Evolutionary conservation across 2,113 vertebrate genomes (phyloP).

Genomic region (Pluvialis apricaria): DNA sequence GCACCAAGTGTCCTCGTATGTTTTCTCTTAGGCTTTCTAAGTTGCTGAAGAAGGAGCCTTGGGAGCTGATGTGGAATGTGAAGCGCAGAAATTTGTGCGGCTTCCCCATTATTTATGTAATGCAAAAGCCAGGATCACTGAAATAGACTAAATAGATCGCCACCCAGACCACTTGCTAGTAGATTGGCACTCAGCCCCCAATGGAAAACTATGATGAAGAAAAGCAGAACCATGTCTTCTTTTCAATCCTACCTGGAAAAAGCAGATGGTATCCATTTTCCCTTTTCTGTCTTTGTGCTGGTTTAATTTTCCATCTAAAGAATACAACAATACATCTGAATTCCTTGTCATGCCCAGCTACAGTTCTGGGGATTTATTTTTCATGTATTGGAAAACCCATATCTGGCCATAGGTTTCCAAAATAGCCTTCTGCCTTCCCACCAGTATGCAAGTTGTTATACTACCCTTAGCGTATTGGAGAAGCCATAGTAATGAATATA

Average conservation of each 20-base stretch:
- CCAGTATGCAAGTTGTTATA: not conserved
- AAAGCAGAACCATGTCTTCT: not conserved
- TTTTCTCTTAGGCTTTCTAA: not conserved
- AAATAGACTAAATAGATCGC: not conserved
- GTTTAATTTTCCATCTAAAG: not conserved
- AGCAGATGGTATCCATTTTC: not conserved
- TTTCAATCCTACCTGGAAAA: not conserved
- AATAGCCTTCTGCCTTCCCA: not conserved
- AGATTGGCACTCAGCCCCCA: not conserved
- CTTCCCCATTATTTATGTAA: not conserved
- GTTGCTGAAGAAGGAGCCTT: not conserved
- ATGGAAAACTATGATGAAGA: not conserved
- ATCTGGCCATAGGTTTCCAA: not conserved
- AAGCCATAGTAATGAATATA: not conserved
- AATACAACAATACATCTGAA: not conserved
- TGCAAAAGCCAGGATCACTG: not conserved
- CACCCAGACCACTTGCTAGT: not conserved
- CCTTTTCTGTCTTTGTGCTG: not conserved
- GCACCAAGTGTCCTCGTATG: not conserved
- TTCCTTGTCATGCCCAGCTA: not conserved
- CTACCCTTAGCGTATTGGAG: not conserved
- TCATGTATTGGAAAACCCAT: not conserved
- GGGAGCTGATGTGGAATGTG: not conserved
- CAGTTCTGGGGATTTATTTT: not conserved
- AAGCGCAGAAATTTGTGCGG: not conserved